Evolutionary conservation across 92 coral and sea anemone genomes (phyloP).

Genomic region (Phenganax subtilis): DNA sequence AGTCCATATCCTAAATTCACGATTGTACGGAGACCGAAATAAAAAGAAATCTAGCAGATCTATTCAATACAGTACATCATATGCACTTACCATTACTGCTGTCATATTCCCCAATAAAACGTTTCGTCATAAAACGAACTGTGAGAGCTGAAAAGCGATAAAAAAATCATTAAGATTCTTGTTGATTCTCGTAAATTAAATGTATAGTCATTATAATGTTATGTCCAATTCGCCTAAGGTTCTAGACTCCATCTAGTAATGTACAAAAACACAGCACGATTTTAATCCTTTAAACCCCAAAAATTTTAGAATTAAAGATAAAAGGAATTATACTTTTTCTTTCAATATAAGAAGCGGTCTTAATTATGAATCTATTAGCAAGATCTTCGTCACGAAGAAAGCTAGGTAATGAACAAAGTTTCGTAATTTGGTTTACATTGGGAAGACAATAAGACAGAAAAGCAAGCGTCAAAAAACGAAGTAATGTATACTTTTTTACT

Average conservation of each 20-base stretch:
- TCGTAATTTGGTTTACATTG: neutral
- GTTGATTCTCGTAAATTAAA: conserved; percentile 10
- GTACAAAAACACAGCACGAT: conserved; percentile 2
- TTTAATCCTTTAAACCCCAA: neutral
- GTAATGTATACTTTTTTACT: neutral
- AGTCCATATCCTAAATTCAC: too few species aligned
- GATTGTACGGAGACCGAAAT: too few species aligned
- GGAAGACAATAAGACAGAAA: neutral
- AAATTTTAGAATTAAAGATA: neutral
- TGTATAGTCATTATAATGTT: neutral
- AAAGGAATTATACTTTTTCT: neutral
- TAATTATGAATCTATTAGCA: neutral
- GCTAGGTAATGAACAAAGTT: neutral
- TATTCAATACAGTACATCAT: neutral
- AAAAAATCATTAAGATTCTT: conserved; percentile 1
- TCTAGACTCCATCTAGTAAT: neutral
- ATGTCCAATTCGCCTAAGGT: neutral
- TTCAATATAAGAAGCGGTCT: neutral
- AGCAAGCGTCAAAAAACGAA: neutral
- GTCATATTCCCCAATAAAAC: conserved; percentile 88
- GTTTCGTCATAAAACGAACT: conserved; percentile 75
- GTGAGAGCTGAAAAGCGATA: conserved; percentile 64
- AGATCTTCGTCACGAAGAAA: neutral
- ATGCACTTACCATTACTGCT: conserved; percentile 67
- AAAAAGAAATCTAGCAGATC: too few species aligned